phyloP scores from a whole-genome alignment of 2,888 invertebrate genomes.

The Melikaiella ostensackeni region DNA sequence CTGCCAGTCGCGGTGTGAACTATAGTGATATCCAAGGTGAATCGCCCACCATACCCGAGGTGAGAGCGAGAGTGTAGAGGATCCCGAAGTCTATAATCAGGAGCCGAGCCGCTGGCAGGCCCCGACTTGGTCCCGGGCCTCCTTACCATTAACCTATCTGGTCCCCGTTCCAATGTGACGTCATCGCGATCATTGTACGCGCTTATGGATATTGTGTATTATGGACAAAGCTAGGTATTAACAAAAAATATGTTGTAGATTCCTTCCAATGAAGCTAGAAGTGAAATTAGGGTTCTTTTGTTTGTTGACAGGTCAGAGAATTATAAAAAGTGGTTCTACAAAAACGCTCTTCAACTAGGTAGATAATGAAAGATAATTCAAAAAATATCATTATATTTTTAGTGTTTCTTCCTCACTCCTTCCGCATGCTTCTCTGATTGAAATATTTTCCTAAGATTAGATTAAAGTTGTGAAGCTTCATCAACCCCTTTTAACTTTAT shows the following conservation, averaged over 20 bases:
- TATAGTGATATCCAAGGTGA: constrained; percentile 66
- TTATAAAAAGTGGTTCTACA: no score
- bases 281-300: not conserved
- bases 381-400: not conserved
- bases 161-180: constrained; percentile 63
- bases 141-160: constrained; percentile 74
- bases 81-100: constrained; percentile 76
- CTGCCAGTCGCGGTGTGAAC: constrained; percentile 68
- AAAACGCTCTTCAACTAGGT: no score
- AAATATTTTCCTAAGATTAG: not conserved
- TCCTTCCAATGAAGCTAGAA: not conserved
- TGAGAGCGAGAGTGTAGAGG: constrained; percentile 76
- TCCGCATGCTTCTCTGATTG: not conserved
- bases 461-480: not conserved
- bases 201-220: not conserved
- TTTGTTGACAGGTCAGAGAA: not conserved
- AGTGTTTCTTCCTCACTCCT: not conserved
- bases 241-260: not conserved
- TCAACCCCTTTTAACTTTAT: not conserved
- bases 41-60: constrained; percentile 67
- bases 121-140: constrained; percentile 65
- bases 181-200: constrained; percentile 51
- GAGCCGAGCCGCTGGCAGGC: constrained; percentile 58
- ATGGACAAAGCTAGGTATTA: not conserved
- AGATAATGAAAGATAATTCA: no score